Conservation (phyloP, 1,140 invertebrate species). For the Pygmarrhopalites habei region DNA sequence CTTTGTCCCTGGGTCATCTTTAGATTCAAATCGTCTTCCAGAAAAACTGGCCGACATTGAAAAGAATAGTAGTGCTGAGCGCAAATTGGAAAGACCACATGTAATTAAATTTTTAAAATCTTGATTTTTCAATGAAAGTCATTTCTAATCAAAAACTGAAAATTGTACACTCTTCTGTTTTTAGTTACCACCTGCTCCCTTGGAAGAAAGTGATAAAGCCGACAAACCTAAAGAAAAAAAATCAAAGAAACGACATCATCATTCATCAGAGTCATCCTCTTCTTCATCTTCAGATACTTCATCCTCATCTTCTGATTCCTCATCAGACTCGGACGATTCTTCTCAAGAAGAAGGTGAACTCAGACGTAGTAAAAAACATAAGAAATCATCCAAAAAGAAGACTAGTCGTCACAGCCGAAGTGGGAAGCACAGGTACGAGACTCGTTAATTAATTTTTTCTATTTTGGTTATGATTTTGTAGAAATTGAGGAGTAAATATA, state of each 20-base stretch:
- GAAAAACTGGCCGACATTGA: slow-evolving; percentile 52
- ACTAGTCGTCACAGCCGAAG: too few species aligned
- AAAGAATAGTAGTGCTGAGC: too few species aligned
- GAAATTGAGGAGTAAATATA: too few species aligned
- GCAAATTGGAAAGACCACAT: too few species aligned
- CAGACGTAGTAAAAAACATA: not conserved
- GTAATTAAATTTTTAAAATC: too few species aligned
- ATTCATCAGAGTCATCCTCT: not conserved
- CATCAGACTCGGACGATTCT: not conserved
- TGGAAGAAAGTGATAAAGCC: not conserved
- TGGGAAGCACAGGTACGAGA: too few species aligned
- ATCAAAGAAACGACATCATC: too few species aligned
- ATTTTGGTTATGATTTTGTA: too few species aligned
- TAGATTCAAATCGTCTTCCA: slow-evolving; percentile 74
- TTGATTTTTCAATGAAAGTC: too few species aligned
- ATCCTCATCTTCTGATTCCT: not conserved
- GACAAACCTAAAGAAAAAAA: not conserved
- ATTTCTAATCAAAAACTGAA: too few species aligned
- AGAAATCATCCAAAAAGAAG: too few species aligned
- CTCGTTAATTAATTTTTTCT: too few species aligned
- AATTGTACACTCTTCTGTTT: not conserved
- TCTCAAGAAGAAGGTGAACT: not conserved
- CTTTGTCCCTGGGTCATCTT: slow-evolving; percentile 87
- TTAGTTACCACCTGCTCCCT: not conserved
- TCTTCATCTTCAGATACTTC: slow-evolving; percentile 10